Percentiles rank a stretch among this genome's conserved stretches.
Evolutionary conservation across 2,113 vertebrate species (phyloP).

Genomic region (Calyptomena viridis): DNA sequence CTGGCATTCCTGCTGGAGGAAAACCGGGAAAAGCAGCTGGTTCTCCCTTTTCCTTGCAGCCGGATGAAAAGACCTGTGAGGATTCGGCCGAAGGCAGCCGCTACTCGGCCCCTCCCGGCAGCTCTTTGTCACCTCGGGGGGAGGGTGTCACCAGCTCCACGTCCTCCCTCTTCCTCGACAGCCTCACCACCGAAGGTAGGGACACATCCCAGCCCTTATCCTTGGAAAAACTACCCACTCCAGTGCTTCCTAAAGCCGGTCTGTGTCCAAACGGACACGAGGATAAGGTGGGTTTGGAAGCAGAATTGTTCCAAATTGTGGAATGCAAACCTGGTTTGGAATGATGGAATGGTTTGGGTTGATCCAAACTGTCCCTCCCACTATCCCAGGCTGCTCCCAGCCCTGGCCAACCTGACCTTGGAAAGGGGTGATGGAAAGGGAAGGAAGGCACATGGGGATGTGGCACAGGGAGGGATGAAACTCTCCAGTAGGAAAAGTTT

Average conservation of each 20-base stretch:
- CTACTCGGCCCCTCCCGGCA: constrained; percentile 58
- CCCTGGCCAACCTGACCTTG: not conserved
- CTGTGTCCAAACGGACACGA: accelerated
- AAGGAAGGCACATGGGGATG: accelerated
- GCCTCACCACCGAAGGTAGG: constrained; percentile 84
- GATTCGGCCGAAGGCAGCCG: constrained; percentile 73
- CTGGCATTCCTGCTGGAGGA: not conserved
- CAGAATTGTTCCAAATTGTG: no score
- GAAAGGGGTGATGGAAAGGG: not conserved
- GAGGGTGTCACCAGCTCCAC: constrained; percentile 41
- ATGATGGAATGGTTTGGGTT: not conserved
- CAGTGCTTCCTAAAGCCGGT: accelerated
- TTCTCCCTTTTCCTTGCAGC: constrained; percentile 15
- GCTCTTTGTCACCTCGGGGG: not conserved
- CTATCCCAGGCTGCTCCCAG: not conserved
- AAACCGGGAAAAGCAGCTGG: not conserved
- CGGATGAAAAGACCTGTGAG: constrained; percentile 79
- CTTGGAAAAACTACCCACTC: not conserved
- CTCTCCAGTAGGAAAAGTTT: not conserved
- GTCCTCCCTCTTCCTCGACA: constrained; percentile 58
- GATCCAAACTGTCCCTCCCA: no score
- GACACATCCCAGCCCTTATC: not conserved
- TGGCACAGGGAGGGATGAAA: not conserved
- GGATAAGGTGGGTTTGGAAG: not conserved
- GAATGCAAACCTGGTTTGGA: no score